Base-by-base conservation (phyloP, 2,888 invertebrate species). In the Pseudococcus viburni region DNA sequence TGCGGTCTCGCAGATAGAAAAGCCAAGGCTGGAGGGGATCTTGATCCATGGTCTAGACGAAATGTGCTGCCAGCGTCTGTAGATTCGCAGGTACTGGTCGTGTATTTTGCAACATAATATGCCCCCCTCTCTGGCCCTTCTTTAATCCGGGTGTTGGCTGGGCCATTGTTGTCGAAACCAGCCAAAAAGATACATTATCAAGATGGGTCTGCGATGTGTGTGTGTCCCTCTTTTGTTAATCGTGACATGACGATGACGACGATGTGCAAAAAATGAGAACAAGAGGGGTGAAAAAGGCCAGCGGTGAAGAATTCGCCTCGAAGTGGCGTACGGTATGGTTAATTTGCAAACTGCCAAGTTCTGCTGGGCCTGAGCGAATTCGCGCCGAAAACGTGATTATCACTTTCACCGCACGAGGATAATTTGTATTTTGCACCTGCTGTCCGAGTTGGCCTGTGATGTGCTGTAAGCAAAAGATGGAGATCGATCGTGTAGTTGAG, bases 381-480 rank as follows among this genome's bases (percentile, higher is more conserved):
- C 17, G 19, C 59, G 19, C n/a, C 19, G 8, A 59, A 59, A 59
- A 59, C 59, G 19, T 59, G 59, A 59, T 59, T 9, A 59, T 59
- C 59, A 59, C 59, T 59, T 59, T 59, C 55, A 59, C 59, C 59
- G 26, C 26, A 19, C 19, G 59, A 5, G 59, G 19, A 59, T 59
- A 59, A 59, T 59, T 59, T 59, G 59, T 59, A 19, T 59, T 59
- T 59, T 59, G 19, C 59, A 59, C 59, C 59, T 59, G 59, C 59
- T 59, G 59, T 59, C n/a, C 59, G n/a, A 19, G 7, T 59, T 9
- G 59, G 59, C 59, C 59, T 59, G 59, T 0, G 8, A 6, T 59
- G 19, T 19, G 59, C 7, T 59, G 7, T 55, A 1, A 4, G 3
- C 15, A 55, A 15, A 55, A 11, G 55, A 55, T 55, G 55, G 26